Evolutionary conservation across 2,797 vertebrate genomes (phyloP), one percentile per base, ranked within the genome.

Genomic region (Erpetoichthys calabaricus): DNA sequence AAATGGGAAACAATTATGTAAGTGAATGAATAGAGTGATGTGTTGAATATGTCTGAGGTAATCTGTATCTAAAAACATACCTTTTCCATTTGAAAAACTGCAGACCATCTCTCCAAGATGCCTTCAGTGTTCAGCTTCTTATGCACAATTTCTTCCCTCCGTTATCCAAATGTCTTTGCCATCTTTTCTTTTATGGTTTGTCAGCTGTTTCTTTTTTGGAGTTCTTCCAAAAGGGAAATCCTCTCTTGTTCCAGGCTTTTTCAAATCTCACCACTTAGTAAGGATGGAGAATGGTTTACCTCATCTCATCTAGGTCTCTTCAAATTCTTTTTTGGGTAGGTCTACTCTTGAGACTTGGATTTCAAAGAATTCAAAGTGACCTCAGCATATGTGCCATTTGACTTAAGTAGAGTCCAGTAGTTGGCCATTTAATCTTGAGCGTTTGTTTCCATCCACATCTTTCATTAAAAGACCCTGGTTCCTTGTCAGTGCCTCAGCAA

Each of bases 71-170:
- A 25, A 25, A 25, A 25, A 1, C 25, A 45, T 56, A 63, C 62
- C 59, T 66, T 59, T 66, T 63, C 62, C 62, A 61, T 54, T 57
- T 61, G 53, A 61, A 66, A 60, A 60, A 63, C 43, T 58, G 59
- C 59, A 60, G 62, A 56, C 59, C 64, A 63, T 59, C 62, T 66
- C 56, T 63, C 64, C 61, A 63, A 58, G 56, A 66, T 55, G 60
- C 55, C 59, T 51, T 62, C 61, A 45, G 60, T 62, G 60, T 54
- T n/a, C 45, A 57, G 45, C 53, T 55, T 55, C n/a, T 4, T 3
- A 25, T 55, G 41, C 3, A 55, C 4, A 3, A 55, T 42, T 55
- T 58, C 47, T 7, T 56, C 47, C 62, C 57, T 59, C 57, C 61
- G 59, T 43, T 59, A 63, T 47, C 56, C 57, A 47, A 63, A 63